phyloP scores from a whole-genome alignment of 2,113 vertebrate species.

The Podarcis raffonei region DNA sequence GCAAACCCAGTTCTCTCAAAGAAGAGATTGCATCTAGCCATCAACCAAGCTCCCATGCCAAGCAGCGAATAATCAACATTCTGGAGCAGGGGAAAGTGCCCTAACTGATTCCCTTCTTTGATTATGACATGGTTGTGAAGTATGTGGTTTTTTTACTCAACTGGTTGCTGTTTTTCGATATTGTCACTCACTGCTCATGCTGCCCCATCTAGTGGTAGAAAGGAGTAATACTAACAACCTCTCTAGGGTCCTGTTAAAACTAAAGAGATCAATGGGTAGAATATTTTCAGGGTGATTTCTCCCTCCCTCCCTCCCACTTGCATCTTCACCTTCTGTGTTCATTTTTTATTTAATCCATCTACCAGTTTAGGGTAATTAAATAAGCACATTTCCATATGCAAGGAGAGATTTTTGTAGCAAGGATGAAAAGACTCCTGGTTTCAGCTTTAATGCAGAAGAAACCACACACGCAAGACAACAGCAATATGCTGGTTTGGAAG shows the following conservation, averaged over 20 bases:
- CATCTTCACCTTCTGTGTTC: neutral
- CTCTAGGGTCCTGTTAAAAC: constrained; percentile 31
- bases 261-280: constrained; percentile 10
- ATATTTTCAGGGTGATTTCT: neutral
- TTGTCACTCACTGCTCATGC: constrained; percentile 42
- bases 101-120: neutral
- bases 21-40: neutral
- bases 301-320: neutral
- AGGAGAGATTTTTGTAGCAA: constrained; percentile 24
- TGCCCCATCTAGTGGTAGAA: constrained; percentile 64
- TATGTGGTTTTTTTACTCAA: neutral
- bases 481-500: neutral
- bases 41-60: too few species aligned
- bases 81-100: neutral
- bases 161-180: neutral
- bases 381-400: constrained; percentile 35
- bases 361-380: neutral
- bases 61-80: neutral
- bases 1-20: neutral
- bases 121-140: neutral
- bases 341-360: neutral
- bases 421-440: constrained; percentile 19
- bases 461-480: neutral
- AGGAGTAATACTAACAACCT: neutral
- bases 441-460: constrained; percentile 37